Conservation (phyloP, 2,888 invertebrate genomes). For the Priocnemis perturbator region DNA sequence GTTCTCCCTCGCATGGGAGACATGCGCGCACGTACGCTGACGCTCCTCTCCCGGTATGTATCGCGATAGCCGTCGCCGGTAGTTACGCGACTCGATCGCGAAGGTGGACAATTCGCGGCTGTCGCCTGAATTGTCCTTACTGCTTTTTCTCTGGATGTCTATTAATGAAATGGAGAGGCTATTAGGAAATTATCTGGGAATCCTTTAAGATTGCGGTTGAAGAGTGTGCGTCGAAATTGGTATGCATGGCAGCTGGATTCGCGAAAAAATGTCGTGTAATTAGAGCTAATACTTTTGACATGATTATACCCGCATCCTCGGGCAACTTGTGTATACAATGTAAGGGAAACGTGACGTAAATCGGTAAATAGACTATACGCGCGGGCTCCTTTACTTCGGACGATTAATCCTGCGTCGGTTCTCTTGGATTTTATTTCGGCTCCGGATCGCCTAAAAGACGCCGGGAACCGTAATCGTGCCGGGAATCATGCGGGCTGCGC, state of each 20-base stretch:
- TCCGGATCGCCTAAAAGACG: constrained; percentile 15
- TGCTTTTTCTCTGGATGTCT: no score
- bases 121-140: no score
- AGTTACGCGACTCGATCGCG: constrained; percentile 32
- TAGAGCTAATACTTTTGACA: no score
- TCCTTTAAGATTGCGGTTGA: no score
- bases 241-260: no score
- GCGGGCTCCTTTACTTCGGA: constrained; percentile 25
- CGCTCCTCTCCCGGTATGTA: constrained; percentile 26
- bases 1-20: constrained; percentile 51
- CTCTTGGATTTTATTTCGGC: constrained; percentile 38
- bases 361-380: neutral
- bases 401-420: constrained; percentile 42
- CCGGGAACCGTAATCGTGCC: constrained; percentile 64
- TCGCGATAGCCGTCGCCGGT: constrained; percentile 10
- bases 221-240: no score
- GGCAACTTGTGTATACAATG: no score
- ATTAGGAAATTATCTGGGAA: no score
- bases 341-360: no score
- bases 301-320: no score
- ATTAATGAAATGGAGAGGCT: no score
- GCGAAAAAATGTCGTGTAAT: no score
- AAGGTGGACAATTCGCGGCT: neutral
- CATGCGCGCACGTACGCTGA: constrained; percentile 49
- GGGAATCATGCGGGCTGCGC: constrained; percentile 61